Base-by-base conservation (phyloP, 1,140 invertebrate species). In the Caenorhabditis inopinata region DNA sequence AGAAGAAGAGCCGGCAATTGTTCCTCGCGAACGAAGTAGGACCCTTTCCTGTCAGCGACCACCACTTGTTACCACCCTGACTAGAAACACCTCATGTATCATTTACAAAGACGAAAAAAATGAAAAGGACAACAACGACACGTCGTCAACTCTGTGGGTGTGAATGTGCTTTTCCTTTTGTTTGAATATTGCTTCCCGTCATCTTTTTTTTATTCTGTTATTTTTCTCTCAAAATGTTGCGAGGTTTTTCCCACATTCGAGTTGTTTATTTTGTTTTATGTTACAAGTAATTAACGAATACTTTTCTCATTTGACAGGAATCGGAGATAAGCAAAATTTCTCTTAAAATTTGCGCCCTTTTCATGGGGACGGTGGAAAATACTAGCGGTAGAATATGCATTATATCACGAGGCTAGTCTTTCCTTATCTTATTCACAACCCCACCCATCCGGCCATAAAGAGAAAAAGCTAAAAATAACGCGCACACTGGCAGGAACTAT, bases 1-100 rank as follows among this genome's bases (percentile, higher is more conserved):
- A 3, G 80, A 81, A 29, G 76, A 81, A 14, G 42, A 76, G 45
- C 80, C 80, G 6, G 47, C 74, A 25, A 81, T 81, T n/a, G 53
- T 81, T 0, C 74, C 74, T 14, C 32, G 80, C 7, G 80, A 75
- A n/a, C 35, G 80, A 6, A 68, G 58, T 27, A 51, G 53, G 42
- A 81, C 74, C 68, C 80, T 75, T 29, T 81, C 25, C 42, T 75
- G 49, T 77, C 29, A 51, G 42, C n/a, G 46, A 25, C 74, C 38
- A 49, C 74, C 51, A 47, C 51, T 29, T 25, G 48, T 42, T 12
- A n/a, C 18, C 73, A 49, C 25, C 12, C 74, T 81, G n/a, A 81
- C 75, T 1, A 38, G 80, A 45, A 81, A 81, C 35, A 51, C 80
- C 2, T 76, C 74, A 1, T 81, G 80, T 42, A 81, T 78, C 6